These are phyloP conservation scores for Oryzias celebensis DNA, from an alignment of 2,113 vertebrate genomes.

Conservation along the genomic window DNA sequence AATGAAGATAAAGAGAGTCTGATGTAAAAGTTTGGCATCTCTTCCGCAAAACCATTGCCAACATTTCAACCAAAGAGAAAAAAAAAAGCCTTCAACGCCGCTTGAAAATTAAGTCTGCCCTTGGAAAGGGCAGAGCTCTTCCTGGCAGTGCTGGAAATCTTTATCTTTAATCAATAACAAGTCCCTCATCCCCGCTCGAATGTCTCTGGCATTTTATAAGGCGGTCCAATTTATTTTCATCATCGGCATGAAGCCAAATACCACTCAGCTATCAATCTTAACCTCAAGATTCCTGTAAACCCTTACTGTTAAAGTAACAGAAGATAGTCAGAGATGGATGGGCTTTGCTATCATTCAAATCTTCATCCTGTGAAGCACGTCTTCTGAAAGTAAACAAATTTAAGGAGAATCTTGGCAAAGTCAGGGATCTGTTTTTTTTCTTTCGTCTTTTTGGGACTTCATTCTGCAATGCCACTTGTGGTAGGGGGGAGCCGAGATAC, in stretches of 20 bases:
- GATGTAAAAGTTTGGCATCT: conserved; percentile 42
- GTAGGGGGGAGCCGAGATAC: conserved; percentile 11
- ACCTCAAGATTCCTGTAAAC: conserved; percentile 45
- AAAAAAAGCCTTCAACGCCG: conserved; percentile 45
- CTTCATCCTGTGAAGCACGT: conserved; percentile 8
- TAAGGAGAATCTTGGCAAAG: conserved; percentile 20
- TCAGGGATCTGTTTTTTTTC: conserved; percentile 4
- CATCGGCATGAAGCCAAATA: conserved; percentile 36
- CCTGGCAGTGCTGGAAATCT: conserved; percentile 72
- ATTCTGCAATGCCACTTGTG: conserved; percentile 32
- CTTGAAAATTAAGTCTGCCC: conserved; percentile 43
- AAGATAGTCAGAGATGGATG: neutral
- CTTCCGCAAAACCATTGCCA: conserved; percentile 18
- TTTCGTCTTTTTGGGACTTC: conserved; percentile 15
- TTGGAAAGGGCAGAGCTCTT: conserved; percentile 40
- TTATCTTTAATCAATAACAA: conserved; percentile 48
- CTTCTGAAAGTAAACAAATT: conserved; percentile 35
- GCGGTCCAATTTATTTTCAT: conserved; percentile 79
- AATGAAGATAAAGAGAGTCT: conserved; percentile 11
- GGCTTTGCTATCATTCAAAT: conserved; percentile 30
- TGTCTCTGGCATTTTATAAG: conserved; percentile 59
- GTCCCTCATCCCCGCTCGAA: conserved; percentile 63
- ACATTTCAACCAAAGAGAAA: conserved; percentile 36
- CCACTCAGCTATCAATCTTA: conserved; percentile 37
- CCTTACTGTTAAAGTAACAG: conserved; percentile 21